A percentile compares a stretch with the other conserved stretches of the same genome.
Evolutionary conservation across 2,797 vertebrate species (phyloP).

Genomic region (Lithobates sylvaticus): DNA sequence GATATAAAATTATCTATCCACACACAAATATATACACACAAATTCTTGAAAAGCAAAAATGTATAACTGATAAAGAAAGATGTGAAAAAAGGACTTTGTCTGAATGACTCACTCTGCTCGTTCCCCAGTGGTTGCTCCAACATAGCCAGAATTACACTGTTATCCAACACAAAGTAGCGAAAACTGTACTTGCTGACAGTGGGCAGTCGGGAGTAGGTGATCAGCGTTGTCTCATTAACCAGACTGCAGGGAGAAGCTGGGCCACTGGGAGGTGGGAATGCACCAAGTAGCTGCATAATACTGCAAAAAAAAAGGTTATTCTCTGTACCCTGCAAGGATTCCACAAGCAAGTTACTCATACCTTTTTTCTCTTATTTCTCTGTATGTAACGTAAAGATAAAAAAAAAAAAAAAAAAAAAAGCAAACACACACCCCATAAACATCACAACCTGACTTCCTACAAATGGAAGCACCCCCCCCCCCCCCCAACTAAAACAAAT

Average conservation of each 20-base stretch:
- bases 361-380: too few species aligned
- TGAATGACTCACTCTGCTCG: conserved; percentile 82
- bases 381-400: too few species aligned
- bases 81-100: neutral
- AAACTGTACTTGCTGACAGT: conserved; percentile 87
- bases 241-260: conserved; percentile 94
- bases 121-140: conserved; percentile 86
- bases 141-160: conserved; percentile 90
- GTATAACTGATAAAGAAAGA: neutral
- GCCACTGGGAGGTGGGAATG: conserved; percentile 94
- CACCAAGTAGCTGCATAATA: conserved; percentile 96
- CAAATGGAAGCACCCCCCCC: too few species aligned
- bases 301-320: conserved; percentile 70
- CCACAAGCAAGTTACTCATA: too few species aligned
- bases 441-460: too few species aligned
- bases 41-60: neutral
- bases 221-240: conserved; percentile 93
- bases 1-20: too few species aligned
- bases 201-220: conserved; percentile 90
- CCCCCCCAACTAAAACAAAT: too few species aligned
- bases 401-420: too few species aligned
- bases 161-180: conserved; percentile 91
- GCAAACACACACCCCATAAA: too few species aligned
- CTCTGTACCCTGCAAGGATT: too few species aligned
- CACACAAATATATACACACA: too few species aligned